Evolutionary conservation across 2,113 vertebrate genomes (phyloP).

Genomic region (Dipodomys merriami): DNA sequence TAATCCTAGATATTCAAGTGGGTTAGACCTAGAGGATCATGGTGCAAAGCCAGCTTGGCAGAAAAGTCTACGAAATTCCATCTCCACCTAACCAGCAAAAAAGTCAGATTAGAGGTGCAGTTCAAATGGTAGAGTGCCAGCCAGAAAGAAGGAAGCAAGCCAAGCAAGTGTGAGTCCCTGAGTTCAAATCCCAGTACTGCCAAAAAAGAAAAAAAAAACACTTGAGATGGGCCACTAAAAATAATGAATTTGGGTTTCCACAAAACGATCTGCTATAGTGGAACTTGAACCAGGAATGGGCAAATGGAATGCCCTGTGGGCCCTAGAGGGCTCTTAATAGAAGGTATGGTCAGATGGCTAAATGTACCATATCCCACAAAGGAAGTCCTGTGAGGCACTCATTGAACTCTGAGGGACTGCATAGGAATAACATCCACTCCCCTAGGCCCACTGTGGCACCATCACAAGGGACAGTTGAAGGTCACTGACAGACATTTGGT

Average conservation of each 20-base stretch:
- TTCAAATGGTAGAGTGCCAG: too few species aligned
- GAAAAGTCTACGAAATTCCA: too few species aligned
- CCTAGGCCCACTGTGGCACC: not conserved
- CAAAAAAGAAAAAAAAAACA: too few species aligned
- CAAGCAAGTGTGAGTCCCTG: too few species aligned
- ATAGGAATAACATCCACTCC: not conserved
- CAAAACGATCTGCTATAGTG: not conserved
- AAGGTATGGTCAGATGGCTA: not conserved
- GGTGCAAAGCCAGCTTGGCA: too few species aligned
- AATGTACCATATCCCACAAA: not conserved
- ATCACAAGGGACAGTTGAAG: not conserved
- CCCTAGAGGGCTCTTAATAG: not conserved
- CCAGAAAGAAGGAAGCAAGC: too few species aligned
- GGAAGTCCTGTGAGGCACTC: not conserved
- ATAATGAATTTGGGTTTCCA: not conserved
- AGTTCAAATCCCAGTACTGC: too few species aligned
- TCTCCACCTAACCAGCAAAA: too few species aligned
- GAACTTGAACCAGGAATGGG: not conserved
- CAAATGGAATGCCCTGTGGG: rapidly evolving
- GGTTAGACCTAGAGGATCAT: too few species aligned
- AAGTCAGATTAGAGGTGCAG: too few species aligned
- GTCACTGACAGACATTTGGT: not conserved
- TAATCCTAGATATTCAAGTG: too few species aligned
- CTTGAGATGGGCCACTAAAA: not conserved
- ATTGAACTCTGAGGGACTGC: not conserved